phyloP scores from a whole-genome alignment of 2,113 vertebrate species.

The Myrmophylax atrothorax region DNA sequence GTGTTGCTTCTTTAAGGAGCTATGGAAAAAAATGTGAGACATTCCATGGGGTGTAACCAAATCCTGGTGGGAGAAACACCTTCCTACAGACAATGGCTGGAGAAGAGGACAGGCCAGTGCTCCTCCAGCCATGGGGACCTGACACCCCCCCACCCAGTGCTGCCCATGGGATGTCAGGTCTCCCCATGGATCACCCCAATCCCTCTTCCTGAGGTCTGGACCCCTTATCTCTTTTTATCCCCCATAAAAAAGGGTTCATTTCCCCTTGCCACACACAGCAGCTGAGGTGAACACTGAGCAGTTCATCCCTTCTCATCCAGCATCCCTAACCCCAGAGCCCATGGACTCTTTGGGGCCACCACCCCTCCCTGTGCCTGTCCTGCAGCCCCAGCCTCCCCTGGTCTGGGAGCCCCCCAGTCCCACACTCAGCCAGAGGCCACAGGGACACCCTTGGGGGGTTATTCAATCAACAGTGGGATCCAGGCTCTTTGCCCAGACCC shows the following conservation, averaged over 20 bases:
- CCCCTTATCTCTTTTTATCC: not conserved
- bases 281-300: not conserved
- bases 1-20: not conserved
- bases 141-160: not conserved
- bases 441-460: not conserved
- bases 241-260: not conserved
- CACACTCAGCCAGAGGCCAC: rapidly evolving
- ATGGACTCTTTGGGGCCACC: rapidly evolving
- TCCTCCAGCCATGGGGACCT: not conserved
- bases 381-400: not conserved
- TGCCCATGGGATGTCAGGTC: rapidly evolving
- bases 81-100: not conserved
- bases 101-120: not conserved
- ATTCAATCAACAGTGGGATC: not conserved
- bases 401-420: not conserved
- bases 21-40: rapidly evolving
- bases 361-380: not conserved
- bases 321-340: not conserved
- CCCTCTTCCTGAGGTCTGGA: not conserved
- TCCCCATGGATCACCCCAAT: not conserved
- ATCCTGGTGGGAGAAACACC: not conserved
- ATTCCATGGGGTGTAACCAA: rapidly evolving
- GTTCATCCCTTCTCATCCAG: not conserved
- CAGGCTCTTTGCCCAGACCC: not conserved
- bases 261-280: rapidly evolving